Base-by-base conservation (phyloP, 2,888 invertebrate species). In the Eupithecia inturbata region DNA sequence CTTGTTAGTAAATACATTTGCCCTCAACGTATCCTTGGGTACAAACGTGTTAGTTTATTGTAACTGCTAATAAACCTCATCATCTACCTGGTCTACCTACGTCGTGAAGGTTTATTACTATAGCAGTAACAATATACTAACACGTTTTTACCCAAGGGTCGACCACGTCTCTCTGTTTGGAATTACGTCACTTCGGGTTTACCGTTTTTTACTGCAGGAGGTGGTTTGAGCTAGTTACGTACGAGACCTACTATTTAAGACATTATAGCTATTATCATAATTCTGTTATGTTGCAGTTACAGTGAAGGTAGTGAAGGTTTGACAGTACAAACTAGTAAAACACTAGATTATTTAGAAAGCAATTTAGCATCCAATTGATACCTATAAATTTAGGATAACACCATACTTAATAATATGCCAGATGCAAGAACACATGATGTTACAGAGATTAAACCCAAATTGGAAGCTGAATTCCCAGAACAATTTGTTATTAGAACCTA, bases 101-200 rank as follows among this genome's bases (percentile, higher is more conserved):
- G 73, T 62, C 53, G 62, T 36, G 45, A 73, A 74, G 77, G 71
- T 79, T 80, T 84, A 85, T 85, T 85, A n/a, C n/a, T n/a, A n/a
- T n/a, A 84, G 82, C 83, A 83, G 82, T 85, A 85, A 87, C 85
- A 84, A 85, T 85, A 82, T 82, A 80, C 82, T 79, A 81, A 85
- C 87, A 86, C 81, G 82, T 83, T 85, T 84, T 82, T 82, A 78
- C 79, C 73, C 71, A 70, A 68, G 72, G 70, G 77, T 71, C 77
- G 73, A 76, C 79, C 79, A 39, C 79, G 78, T 70, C 72, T 70
- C 72, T 67, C 53, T 57, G 76, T 77, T 78, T 76, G 74, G 75
- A 77, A 78, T 84, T 81, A 82, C 74, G 77, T 77, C 81, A 80
- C 75, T 73, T 66, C 41, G 22, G 45, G 10, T 19, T 36, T 33